These are phyloP conservation scores for Alfaro cultratus DNA, from an alignment of 2,797 vertebrate genomes.

Conservation along the genomic window DNA sequence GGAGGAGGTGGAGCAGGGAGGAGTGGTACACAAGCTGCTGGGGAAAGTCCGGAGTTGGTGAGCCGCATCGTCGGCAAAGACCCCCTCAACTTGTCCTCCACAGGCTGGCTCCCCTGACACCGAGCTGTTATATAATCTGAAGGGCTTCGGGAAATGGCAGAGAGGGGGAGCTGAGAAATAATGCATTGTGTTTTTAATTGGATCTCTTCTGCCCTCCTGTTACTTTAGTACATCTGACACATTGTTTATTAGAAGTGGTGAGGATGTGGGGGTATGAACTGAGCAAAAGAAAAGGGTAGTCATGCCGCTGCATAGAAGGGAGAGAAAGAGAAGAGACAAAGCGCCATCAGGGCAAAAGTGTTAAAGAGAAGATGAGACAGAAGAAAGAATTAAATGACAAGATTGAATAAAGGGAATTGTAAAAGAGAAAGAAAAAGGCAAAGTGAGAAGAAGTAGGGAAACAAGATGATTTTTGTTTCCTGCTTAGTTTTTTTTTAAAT, in stretches of 20 bases:
- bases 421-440: conserved; percentile 18
- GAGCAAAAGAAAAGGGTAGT: conserved; percentile 37
- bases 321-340: conserved; percentile 23
- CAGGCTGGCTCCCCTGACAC: conserved; percentile 66
- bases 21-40: conserved; percentile 64
- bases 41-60: conserved; percentile 79
- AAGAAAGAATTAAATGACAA: conserved; percentile 60
- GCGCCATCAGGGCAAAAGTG: conserved; percentile 60
- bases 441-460: conserved; percentile 22
- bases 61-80: conserved; percentile 73
- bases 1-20: conserved; percentile 54
- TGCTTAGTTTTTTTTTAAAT: conserved; percentile 16
- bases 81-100: conserved; percentile 75
- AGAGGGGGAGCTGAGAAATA: conserved; percentile 59
- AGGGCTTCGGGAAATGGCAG: conserved; percentile 48
- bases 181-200: conserved; percentile 80
- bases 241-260: conserved; percentile 64
- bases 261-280: conserved; percentile 25
- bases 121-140: conserved; percentile 78
- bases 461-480: conserved; percentile 45
- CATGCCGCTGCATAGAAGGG: conserved; percentile 35
- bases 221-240: conserved; percentile 70
- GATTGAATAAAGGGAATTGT: conserved; percentile 49
- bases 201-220: conserved; percentile 64
- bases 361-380: conserved; percentile 66